Evolutionary conservation across 2,888 invertebrate species (phyloP).

Genomic region (Dendrolimus houi): DNA sequence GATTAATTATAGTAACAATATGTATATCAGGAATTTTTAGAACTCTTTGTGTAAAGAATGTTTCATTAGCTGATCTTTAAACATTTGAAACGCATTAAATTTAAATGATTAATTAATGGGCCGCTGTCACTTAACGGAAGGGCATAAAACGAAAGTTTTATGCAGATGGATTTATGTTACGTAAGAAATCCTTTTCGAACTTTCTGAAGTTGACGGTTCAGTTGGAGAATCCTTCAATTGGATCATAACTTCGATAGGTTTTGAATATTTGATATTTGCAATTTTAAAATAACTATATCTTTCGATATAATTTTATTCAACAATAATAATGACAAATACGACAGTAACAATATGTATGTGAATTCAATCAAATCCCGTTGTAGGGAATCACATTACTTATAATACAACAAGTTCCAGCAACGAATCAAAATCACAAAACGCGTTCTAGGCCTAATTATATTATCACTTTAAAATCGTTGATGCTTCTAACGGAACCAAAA

Average conservation of each 20-base stretch:
- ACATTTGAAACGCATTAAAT: not conserved
- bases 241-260: not conserved
- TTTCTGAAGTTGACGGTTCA: conserved; percentile 9
- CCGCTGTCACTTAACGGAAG: not conserved
- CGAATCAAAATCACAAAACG: no score
- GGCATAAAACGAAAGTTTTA: conserved; percentile 13
- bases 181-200: conserved; percentile 17
- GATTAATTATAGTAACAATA: no score
- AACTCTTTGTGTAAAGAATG: not conserved
- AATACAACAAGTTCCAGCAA: no score
- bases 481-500: no score
- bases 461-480: no score
- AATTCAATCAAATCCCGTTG: no score
- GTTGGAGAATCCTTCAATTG: not conserved
- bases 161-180: conserved; percentile 15
- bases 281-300: no score
- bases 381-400: no score
- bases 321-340: no score
- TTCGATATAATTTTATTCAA: no score
- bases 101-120: not conserved
- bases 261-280: not conserved
- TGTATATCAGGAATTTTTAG: conserved; percentile 2
- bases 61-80: not conserved
- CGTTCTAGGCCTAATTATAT: no score
- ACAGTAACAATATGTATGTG: no score